Percentiles rank a stretch among this genome's conserved stretches.
phyloP scores from a whole-genome alignment of 2,797 vertebrate species.

The Dromococcyx pavoninus region DNA sequence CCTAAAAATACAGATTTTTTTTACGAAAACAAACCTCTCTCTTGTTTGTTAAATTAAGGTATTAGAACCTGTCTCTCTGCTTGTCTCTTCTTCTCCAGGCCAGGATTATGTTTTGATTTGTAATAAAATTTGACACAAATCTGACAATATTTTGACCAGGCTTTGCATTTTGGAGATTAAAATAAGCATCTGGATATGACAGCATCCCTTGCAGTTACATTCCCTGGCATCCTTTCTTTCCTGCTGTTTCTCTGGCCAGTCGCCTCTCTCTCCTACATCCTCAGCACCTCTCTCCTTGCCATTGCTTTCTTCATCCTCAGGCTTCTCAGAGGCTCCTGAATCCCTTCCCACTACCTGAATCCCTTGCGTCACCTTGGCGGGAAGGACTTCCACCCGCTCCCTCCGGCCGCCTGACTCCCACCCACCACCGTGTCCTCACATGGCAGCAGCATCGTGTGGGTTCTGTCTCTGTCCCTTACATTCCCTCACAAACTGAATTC shows the following conservation, averaged over 20 bases:
- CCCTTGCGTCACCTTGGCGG: background rate
- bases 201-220: background rate
- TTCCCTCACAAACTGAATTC: conserved; percentile 35
- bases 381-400: background rate
- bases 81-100: conserved; percentile 41
- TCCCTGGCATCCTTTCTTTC: background rate
- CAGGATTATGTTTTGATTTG: conserved; percentile 49
- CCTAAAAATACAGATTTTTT: background rate
- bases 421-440: rapidly evolving
- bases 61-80: conserved; percentile 20
- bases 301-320: background rate
- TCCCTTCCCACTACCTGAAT: background rate
- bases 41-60: conserved; percentile 38
- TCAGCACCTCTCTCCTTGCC: background rate
- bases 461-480: background rate
- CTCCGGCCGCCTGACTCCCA: background rate
- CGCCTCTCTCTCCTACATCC: background rate
- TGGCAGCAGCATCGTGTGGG: rapidly evolving
- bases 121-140: conserved; percentile 55
- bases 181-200: background rate
- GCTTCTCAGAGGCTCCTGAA: background rate
- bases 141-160: conserved; percentile 54
- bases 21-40: background rate
- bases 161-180: conserved; percentile 25
- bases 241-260: rapidly evolving